Base-by-base conservation (phyloP, 2,113 vertebrate species). In the Isurus oxyrinchus region DNA sequence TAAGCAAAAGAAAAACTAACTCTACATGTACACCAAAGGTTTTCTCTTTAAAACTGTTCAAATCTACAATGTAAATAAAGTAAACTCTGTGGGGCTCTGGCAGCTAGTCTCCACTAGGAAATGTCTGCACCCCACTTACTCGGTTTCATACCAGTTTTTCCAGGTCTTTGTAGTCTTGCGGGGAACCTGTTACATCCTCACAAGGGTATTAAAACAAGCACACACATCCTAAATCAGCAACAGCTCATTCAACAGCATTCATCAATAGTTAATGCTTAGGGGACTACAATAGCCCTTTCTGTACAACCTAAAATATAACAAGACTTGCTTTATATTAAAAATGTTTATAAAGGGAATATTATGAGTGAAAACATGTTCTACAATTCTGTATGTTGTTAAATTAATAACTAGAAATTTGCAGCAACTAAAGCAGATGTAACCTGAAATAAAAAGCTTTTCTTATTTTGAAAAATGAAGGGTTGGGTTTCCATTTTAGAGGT, bases 211-310 rank as follows among this genome's bases (percentile, higher is more conserved):
- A 55, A 96, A 40, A 63, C 67, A 96, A 72, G 63, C 11, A 72
- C 76, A 72, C 11, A 44, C 40, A 44, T 81, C 31, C 63, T 44
- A 72, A 72, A 69, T 96, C 66, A 96, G 76, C 76, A 81, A 53
- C 16, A 69, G 44, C 27, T n/a, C 76, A 72, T 96, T 69, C 40
- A 67, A 69, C 13, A 72, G 95, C 57, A 96, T 19, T 96, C 95
- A 66, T 69, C 61, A 96, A 69, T 96, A 81, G 95, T 96, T 69
- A 76, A 55, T n/a, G 11, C 44, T 16, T 59, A 84, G 88, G 55
- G 21, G 55, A 88, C 13, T 14, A 25, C 88, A 91, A 57, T 27
- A 59, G 27, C 0, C 13, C 27, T 91, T 59, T 59, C 31, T 16
- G 55, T 11, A 31, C 3, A 35, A 31, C 27, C 88, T 59, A 57